These are phyloP conservation scores for Reticulitermes lucifugus DNA, from an alignment of 2,888 invertebrate species.

Conservation along the genomic window DNA sequence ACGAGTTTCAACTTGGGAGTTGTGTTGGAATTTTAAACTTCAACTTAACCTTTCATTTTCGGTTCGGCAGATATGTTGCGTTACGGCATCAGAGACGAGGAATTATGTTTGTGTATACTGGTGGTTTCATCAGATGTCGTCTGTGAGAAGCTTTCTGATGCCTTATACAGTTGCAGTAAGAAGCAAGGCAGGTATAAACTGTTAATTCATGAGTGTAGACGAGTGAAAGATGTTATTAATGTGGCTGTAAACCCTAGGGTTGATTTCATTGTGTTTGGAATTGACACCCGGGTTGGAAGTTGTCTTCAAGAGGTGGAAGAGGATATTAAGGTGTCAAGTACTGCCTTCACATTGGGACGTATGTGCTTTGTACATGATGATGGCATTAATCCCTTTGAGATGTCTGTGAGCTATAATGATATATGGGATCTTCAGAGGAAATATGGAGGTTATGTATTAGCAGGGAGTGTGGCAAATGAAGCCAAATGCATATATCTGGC, in stretches of 20 bases:
- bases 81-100: no score
- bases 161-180: not conserved
- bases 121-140: not conserved
- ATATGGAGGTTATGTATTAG: not conserved
- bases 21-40: no score
- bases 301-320: not conserved
- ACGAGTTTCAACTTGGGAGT: no score
- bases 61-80: no score
- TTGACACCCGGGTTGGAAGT: not conserved
- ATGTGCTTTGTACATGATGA: slow-evolving; percentile 14
- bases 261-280: not conserved
- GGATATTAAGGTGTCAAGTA: not conserved
- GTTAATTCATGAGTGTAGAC: not conserved
- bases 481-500: not conserved
- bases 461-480: not conserved
- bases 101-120: not conserved
- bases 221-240: not conserved
- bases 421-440: not conserved
- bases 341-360: not conserved
- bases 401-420: not conserved
- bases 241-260: not conserved
- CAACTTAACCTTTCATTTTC: no score
- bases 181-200: not conserved
- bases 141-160: not conserved
- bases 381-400: not conserved